Conservation (phyloP, 2,797 vertebrate genomes). For the Tenualosa thibaudeaui region DNA sequence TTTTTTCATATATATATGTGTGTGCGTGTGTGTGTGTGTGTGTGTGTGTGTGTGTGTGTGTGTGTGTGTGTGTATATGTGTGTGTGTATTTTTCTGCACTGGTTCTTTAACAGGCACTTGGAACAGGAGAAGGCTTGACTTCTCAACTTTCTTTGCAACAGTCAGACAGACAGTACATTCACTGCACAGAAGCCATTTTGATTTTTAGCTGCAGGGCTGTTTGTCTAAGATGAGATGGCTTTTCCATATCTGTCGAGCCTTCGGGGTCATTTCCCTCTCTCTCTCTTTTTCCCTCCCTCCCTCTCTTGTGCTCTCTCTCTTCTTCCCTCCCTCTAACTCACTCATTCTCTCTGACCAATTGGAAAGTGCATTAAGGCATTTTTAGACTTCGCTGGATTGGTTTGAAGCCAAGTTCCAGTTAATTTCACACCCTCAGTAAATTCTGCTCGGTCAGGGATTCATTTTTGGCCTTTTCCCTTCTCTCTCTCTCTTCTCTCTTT, state of each 20-base stretch:
- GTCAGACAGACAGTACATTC: conserved; percentile 9
- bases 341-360: conserved; percentile 32
- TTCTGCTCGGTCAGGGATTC: conserved; percentile 32
- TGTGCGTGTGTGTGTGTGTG: neutral
- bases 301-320: neutral
- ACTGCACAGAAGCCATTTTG: conserved; percentile 42
- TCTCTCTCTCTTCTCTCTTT: neutral
- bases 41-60: neutral
- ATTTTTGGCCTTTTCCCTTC: conserved; percentile 23
- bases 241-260: conserved; percentile 1
- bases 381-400: conserved; percentile 33
- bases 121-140: neutral
- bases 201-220: conserved; percentile 37
- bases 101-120: neutral
- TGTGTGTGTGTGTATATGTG: neutral
- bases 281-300: neutral
- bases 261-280: conserved; percentile 3
- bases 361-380: conserved; percentile 44
- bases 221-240: conserved; percentile 41
- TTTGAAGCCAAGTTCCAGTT: conserved; percentile 41
- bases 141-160: conserved; percentile 21
- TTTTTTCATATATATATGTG: no score
- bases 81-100: neutral
- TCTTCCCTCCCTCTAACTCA: neutral
- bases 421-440: conserved; percentile 47